These are phyloP conservation scores for Syngnathus acus DNA, from an alignment of 2,797 vertebrate species.

Conservation along the genomic window DNA sequence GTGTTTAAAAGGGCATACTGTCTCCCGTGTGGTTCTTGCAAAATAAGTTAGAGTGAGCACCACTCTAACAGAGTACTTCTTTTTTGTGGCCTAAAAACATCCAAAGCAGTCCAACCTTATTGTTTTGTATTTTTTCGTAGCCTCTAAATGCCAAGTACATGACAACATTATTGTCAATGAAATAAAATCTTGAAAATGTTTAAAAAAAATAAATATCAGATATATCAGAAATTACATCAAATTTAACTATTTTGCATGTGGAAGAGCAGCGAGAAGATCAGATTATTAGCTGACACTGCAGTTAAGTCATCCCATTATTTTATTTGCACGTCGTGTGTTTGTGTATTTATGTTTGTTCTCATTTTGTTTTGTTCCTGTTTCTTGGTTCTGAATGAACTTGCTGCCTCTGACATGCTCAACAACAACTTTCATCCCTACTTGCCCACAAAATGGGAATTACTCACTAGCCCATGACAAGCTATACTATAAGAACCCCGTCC, in stretches of 20 bases:
- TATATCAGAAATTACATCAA: neutral
- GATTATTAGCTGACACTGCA: neutral
- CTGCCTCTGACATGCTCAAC: conserved; percentile 1
- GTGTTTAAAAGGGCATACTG: too few species aligned
- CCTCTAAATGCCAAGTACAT: too few species aligned
- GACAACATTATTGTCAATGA: too few species aligned
- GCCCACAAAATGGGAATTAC: neutral
- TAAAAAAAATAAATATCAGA: too few species aligned
- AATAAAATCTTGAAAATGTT: too few species aligned
- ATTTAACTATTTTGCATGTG: neutral
- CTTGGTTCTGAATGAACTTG: conserved; percentile 2
- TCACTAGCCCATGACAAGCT: conserved; percentile 5
- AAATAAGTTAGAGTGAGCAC: too few species aligned
- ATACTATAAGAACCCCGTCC: neutral
- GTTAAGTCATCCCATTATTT: neutral
- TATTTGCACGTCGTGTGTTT: neutral
- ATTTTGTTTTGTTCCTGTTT: neutral
- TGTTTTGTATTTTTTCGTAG: too few species aligned
- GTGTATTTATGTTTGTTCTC: neutral
- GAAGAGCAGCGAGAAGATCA: neutral
- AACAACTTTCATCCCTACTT: conserved; percentile 1
- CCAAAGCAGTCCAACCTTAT: too few species aligned
- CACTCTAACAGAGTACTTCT: too few species aligned
- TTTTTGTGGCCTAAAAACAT: too few species aligned
- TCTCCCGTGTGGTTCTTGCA: too few species aligned